phyloP scores from a whole-genome alignment of 23 tunicate species.

The Corella eumyota region DNA sequence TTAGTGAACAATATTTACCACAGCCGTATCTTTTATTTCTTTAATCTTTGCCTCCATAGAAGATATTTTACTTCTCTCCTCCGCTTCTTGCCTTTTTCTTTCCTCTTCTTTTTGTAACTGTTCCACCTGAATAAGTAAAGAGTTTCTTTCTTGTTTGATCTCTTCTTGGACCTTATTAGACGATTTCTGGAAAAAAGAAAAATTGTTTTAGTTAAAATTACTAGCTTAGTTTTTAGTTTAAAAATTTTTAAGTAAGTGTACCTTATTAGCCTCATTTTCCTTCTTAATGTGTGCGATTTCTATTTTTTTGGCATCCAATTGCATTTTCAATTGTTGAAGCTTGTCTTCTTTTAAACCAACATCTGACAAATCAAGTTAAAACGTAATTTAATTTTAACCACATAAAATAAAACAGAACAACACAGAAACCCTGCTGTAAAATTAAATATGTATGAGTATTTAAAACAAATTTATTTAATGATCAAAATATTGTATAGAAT shows the following conservation, averaged over 20 bases:
- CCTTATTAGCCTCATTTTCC: constrained; percentile 5
- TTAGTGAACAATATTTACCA: constrained; percentile 26
- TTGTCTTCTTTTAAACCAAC: constrained; percentile 42
- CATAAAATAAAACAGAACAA: too few relatives aligned
- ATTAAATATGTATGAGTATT: too few relatives aligned
- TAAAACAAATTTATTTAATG: too few relatives aligned
- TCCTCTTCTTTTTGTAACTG: constrained; percentile 8
- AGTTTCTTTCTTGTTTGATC: constrained; percentile 18
- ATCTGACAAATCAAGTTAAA: constrained; percentile 30
- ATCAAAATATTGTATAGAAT: too few relatives aligned
- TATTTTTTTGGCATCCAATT: constrained; percentile 35
- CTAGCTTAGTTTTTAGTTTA: neutral
- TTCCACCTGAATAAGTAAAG: constrained; percentile 13
- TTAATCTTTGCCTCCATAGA: constrained; percentile 12
- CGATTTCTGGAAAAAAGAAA: constrained; percentile 8
- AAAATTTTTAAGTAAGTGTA: neutral
- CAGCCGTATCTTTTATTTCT: constrained; percentile 29
- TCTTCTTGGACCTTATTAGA: constrained; percentile 7
- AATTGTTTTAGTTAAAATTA: neutral
- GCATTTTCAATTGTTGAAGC: constrained; percentile 17
- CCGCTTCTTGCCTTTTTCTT: constrained; percentile 4
- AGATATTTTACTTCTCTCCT: neutral
- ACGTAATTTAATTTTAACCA: too few relatives aligned
- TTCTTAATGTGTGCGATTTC: constrained; percentile 27
- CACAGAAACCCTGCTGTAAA: too few relatives aligned